phyloP scores from a whole-genome alignment of 2,113 vertebrate genomes.

The Stercorarius parasiticus region DNA sequence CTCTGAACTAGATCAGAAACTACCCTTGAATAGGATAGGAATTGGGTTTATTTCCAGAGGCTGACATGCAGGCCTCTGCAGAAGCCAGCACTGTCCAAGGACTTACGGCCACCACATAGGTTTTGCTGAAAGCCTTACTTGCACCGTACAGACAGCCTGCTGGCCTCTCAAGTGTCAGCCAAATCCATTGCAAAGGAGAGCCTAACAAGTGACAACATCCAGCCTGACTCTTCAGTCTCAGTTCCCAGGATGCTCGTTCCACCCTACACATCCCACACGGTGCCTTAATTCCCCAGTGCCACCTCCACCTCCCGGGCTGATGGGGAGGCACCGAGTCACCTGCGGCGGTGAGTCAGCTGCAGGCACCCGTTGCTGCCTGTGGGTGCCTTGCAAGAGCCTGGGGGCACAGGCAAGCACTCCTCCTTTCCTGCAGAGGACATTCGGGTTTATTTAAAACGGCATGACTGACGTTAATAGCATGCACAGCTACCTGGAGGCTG shows the following conservation, averaged over 20 bases:
- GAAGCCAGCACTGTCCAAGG: not conserved
- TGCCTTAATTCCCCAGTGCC: not conserved
- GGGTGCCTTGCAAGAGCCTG: not conserved
- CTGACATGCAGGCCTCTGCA: not conserved
- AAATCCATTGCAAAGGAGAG: not conserved
- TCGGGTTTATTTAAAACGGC: not conserved
- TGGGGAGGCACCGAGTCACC: not conserved
- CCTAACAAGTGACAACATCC: not conserved
- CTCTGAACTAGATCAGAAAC: not conserved
- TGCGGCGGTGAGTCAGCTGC: not conserved
- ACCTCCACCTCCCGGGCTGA: not conserved
- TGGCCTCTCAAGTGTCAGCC: not conserved
- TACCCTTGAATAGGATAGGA: not conserved
- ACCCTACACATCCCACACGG: not conserved
- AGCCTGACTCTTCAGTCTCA: not conserved
- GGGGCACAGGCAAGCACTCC: not conserved
- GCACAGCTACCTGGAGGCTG: not conserved
- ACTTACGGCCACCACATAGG: accelerated
- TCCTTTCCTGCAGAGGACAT: not conserved
- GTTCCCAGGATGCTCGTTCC: not conserved
- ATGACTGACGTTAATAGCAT: not conserved
- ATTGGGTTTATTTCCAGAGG: not conserved
- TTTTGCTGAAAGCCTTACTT: not conserved
- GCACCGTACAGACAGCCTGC: not conserved
- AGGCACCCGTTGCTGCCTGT: not conserved